These are phyloP conservation scores for Eristalis tenax DNA, from an alignment of 2,888 invertebrate genomes.

Conservation along the genomic window DNA sequence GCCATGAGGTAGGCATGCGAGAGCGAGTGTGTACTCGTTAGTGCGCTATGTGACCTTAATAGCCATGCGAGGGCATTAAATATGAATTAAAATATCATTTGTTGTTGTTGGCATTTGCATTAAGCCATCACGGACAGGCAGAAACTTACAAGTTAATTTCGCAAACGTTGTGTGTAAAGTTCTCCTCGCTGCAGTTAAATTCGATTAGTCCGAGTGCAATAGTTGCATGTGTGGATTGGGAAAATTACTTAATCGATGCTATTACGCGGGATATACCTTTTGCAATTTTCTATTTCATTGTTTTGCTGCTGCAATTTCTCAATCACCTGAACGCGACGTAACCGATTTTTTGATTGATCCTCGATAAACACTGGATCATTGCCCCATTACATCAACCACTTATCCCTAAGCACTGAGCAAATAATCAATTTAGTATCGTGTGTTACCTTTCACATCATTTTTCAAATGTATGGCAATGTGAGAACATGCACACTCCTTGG, in stretches of 20 bases:
- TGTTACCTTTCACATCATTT: no score
- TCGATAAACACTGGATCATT: no score
- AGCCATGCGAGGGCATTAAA: background rate
- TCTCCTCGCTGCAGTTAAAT: background rate
- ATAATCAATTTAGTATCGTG: no score
- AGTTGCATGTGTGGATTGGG: background rate
- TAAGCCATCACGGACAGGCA: background rate
- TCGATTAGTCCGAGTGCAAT: background rate
- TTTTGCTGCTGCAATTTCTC: background rate
- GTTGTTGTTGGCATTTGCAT: background rate
- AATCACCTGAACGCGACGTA: no score
- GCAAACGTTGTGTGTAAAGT: background rate
- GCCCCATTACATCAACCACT: no score
- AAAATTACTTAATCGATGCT: background rate
- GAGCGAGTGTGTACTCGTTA: background rate
- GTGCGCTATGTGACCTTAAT: background rate
- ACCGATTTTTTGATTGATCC: no score
- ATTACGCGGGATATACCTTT: background rate
- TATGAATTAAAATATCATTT: background rate
- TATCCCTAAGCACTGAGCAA: no score
- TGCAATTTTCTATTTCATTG: no score
- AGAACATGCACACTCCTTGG: no score
- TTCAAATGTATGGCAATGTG: no score
- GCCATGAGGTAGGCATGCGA: background rate
- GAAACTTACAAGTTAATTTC: background rate